phyloP scores from a whole-genome alignment of 2,888 invertebrate genomes.

The Vandiemenella viatica region DNA sequence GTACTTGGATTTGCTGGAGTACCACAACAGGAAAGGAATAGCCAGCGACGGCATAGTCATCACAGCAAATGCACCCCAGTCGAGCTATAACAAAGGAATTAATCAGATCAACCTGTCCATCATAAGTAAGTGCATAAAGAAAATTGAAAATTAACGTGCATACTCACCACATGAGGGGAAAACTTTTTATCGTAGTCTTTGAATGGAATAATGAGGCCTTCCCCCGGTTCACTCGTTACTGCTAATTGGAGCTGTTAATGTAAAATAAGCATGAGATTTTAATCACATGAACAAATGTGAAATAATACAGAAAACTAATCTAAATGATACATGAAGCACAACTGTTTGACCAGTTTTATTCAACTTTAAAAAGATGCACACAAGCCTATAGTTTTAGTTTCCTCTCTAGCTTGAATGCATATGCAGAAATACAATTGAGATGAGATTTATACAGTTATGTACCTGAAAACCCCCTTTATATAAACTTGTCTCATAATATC shows the following conservation, averaged over 20 bases:
- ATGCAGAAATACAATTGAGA: no score
- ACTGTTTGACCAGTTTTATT: no score
- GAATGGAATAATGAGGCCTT: constrained; percentile 84
- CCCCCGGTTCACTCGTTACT: constrained; percentile 80
- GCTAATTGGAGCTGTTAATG: constrained; percentile 51
- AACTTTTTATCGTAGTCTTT: constrained; percentile 91
- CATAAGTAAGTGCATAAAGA: neutral
- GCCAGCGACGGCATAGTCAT: constrained; percentile 91
- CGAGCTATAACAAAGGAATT: constrained; percentile 37
- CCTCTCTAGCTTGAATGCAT: no score
- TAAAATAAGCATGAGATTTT: constrained; percentile 8
- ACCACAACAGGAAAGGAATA: constrained; percentile 90
- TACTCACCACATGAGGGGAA: constrained; percentile 76
- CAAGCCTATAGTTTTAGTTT: no score
- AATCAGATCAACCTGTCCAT: neutral
- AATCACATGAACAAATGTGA: neutral
- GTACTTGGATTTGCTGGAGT: constrained; percentile 86
- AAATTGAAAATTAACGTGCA: neutral
- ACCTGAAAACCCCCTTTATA: no score
- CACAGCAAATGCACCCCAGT: constrained; percentile 92
- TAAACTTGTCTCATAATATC: no score
- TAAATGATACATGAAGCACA: no score
- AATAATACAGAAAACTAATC: no score
- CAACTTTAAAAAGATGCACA: no score
- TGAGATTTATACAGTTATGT: no score